Percentiles rank a stretch among this genome's conserved stretches.
These are phyloP conservation scores for Temnothorax curvispinosus DNA, from an alignment of 1,140 invertebrate genomes.

Conservation along the genomic window DNA sequence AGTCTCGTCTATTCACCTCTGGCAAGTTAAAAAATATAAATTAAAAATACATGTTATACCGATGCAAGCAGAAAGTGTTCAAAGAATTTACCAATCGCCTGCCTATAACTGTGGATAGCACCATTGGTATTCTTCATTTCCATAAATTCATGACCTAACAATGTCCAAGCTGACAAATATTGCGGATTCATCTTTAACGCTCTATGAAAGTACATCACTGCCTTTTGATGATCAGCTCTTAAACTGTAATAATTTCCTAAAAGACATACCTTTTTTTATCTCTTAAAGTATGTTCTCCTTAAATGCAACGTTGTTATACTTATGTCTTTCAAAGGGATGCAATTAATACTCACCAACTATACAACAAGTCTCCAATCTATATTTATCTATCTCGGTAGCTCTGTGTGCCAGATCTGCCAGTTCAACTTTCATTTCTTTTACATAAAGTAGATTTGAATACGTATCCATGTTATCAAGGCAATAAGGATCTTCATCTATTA, in stretches of 20 bases:
- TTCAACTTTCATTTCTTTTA: conserved; percentile 97
- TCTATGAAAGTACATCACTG: conserved; percentile 98
- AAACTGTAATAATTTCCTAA: conserved; percentile 99
- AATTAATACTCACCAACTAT: conserved; percentile 93
- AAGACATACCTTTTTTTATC: conserved; percentile 72
- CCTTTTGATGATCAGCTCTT: conserved; percentile 97
- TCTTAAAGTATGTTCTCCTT: neutral
- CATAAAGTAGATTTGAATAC: conserved; percentile 98
- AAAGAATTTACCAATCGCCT: conserved; percentile 93
- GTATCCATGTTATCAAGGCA: conserved; percentile 98
- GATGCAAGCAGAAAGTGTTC: neutral
- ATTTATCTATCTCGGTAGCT: conserved; percentile 98
- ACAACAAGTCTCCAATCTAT: conserved; percentile 98
- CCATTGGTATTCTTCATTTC: conserved; percentile 99
- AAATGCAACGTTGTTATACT: neutral
- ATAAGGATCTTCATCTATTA: conserved; percentile 95
- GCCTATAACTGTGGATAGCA: conserved; percentile 98
- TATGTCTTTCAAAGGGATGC: neutral
- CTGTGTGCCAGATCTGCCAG: conserved; percentile 97
- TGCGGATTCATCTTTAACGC: conserved; percentile 98
- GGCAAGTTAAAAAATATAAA: conserved; percentile 52
- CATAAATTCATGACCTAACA: conserved; percentile 99
- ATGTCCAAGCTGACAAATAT: conserved; percentile 98
- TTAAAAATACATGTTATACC: neutral
- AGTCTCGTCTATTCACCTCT: conserved; percentile 98